phyloP scores from a whole-genome alignment of 1,140 invertebrate genomes.

The Hetaerina americana region DNA sequence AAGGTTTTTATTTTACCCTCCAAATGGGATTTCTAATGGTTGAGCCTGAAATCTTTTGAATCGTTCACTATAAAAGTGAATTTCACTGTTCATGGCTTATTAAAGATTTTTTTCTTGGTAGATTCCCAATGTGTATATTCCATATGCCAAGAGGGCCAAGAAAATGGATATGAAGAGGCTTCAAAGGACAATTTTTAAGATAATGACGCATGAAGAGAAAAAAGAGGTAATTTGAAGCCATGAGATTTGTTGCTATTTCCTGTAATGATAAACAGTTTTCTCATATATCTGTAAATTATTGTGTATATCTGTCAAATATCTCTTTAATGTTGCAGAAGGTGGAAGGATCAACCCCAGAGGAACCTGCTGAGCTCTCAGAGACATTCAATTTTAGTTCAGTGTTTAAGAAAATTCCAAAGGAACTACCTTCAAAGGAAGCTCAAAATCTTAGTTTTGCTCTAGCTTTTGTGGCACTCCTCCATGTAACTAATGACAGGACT shows the following conservation, averaged over 20 bases:
- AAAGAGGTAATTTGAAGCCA: slow-evolving; percentile 5
- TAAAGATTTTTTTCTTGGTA: slow-evolving; percentile 19
- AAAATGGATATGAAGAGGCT: slow-evolving; percentile 67
- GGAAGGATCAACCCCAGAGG: too few relatives aligned
- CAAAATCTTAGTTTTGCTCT: slow-evolving; percentile 59
- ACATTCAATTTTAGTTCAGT: slow-evolving; percentile 33
- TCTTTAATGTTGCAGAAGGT: too few relatives aligned
- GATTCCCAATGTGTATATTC: slow-evolving; percentile 53
- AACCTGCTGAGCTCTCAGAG: slow-evolving; percentile 14
- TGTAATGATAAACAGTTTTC: too few relatives aligned
- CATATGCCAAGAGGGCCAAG: slow-evolving; percentile 61
- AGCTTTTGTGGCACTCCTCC: slow-evolving; percentile 60
- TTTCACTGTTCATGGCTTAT: too few relatives aligned
- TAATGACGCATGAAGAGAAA: slow-evolving; percentile 16
- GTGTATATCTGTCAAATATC: too few relatives aligned
- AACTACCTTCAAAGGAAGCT: slow-evolving; percentile 43
- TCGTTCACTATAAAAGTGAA: too few relatives aligned
- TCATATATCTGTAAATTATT: too few relatives aligned
- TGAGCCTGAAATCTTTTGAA: too few relatives aligned
- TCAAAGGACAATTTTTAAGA: slow-evolving; percentile 54
- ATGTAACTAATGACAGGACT: slow-evolving; percentile 63
- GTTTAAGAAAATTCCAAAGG: slow-evolving; percentile 42
- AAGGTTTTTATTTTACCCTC: too few relatives aligned
- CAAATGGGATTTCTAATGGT: too few relatives aligned
- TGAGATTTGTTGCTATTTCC: too few relatives aligned